These are phyloP conservation scores for Campylorhamphus procurvoides DNA, from an alignment of 2,113 vertebrate species.

Conservation along the genomic window DNA sequence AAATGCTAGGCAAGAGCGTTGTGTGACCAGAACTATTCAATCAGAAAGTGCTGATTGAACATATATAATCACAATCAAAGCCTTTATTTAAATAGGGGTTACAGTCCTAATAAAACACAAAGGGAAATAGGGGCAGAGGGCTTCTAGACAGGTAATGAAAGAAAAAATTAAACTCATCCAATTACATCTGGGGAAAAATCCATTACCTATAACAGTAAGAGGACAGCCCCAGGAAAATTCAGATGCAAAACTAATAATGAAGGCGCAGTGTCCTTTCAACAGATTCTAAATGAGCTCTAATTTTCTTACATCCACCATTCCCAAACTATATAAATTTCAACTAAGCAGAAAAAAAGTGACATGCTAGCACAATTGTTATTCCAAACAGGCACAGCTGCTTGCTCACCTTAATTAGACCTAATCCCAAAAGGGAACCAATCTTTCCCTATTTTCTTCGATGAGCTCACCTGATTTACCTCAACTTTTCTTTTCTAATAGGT, in stretches of 20 bases:
- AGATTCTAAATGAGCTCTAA: constrained; percentile 88
- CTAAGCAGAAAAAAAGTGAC: constrained; percentile 89
- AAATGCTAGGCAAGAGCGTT: constrained; percentile 71
- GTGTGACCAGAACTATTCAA: constrained; percentile 78
- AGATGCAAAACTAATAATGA: constrained; percentile 90
- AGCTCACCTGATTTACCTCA: constrained; percentile 82
- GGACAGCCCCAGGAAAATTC: constrained; percentile 88
- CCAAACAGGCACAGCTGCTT: constrained; percentile 85
- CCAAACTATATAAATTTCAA: constrained; percentile 89
- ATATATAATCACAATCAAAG: constrained; percentile 83
- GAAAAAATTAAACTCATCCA: constrained; percentile 90
- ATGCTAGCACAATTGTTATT: constrained; percentile 87
- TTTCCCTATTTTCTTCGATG: constrained; percentile 81
- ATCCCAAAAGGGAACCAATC: constrained; percentile 84
- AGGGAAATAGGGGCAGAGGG: constrained; percentile 84
- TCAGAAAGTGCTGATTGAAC: constrained; percentile 86
- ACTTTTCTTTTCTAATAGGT: constrained; percentile 84
- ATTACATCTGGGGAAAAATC: constrained; percentile 88
- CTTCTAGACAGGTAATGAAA: constrained; percentile 87
- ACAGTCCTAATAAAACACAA: constrained; percentile 88
- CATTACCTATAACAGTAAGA: constrained; percentile 86
- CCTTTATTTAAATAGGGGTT: constrained; percentile 89
- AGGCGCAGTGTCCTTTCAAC: constrained; percentile 85
- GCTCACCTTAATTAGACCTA: constrained; percentile 88
- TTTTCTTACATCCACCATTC: constrained; percentile 86